Evolutionary conservation across 2,888 invertebrate genomes (phyloP), one percentile per base, ranked within the genome.

Genomic region (Euspilapteryx auroguttella): DNA sequence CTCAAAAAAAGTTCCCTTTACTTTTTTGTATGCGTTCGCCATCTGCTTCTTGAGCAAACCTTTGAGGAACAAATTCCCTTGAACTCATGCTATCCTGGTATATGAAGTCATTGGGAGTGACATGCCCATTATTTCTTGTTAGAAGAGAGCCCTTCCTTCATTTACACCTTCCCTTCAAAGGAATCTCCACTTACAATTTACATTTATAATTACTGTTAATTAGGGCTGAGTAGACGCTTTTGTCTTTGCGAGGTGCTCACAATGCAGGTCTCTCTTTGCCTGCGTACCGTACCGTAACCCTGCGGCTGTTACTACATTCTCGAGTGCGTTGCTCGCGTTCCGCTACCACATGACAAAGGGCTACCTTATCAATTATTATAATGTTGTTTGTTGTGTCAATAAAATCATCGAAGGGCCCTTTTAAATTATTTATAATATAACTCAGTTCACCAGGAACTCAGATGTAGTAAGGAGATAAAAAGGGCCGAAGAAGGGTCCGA

Each of bases 341-440:
- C n/a, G n/a, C n/a, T n/a, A n/a, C n/a, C n/a, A n/a, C n/a, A n/a
- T n/a, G n/a, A n/a, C n/a, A n/a, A n/a, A n/a, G n/a, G n/a, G n/a
- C n/a, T n/a, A n/a, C n/a, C n/a, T n/a, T n/a, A 11, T 24, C 24
- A 14, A 35, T 33, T 32, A 22, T 28, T 21, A 28, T 31, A 31
- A 32, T 12, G 20, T 55, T 53, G 44, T 41, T 47, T 53, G 43
- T 48, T 46, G 43, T 45, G 45, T 36, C 41, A 45, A 40, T 47
- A 57, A 54, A 54, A 53, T 47, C 49, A 54, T 55, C 48, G 41
- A 44, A 49, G 55, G 58, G 68, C 66, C 75, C 75, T 68, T 56
- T 71, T 65, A 71, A 73, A 75, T 75, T 76, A 77, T 77, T 77
- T 77, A 77, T 77, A 77, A 71, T 77, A 77, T 75, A 77, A 77